Base-by-base conservation (phyloP, 2,797 vertebrate genomes). In the Clarias laeviceps region DNA sequence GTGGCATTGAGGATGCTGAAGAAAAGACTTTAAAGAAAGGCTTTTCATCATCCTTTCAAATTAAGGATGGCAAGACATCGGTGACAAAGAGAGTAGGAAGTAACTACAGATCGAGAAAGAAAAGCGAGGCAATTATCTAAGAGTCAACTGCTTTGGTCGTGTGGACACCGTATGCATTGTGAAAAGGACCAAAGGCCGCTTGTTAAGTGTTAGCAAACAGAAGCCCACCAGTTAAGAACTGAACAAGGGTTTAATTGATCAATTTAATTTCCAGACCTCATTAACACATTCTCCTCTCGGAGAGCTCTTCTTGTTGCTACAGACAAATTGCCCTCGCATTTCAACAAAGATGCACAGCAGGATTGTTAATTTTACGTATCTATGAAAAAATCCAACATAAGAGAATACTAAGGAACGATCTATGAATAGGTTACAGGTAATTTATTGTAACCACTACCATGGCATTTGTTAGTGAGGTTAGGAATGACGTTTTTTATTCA, bases 241-340 rank as follows among this genome's bases (percentile, higher is more conserved):
- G 94, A 94, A 93, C 90, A 70, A 93, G 90, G 82, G 88, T 89
- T 94, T 94, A 94, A 95, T 95, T 94, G 93, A 94, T 93, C 84
- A 82, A 81, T 89, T 95, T 94, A 93, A 94, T 93, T 91, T 90
- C 86, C 89, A 90, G 89, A 80, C 90, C 94, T 94, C 93, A 95
- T 96, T 95, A 96, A 85, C 92, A 92, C 94, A 96, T 96, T 96
- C 94, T 95, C 93, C 84, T 87, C 86, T 83, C 93, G 90, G 92
- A 94, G 95, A 96, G 93, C 89, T 89, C 82, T 90, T 57, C 84
- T 89, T 89, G 95, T 96, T 96, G 95, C 95, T 94, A 96, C 88
- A 93, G 91, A 72, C 90, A 93, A 94, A 94, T 93, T 95, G 92
- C 90, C 90, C 92, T 93, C 91, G n/a, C 88, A 82, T 87, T 89